A percentile compares a stretch with the other conserved stretches of the same genome.
Conservation (phyloP, 2,797 vertebrate genomes). For the Sebastes nivosus region DNA sequence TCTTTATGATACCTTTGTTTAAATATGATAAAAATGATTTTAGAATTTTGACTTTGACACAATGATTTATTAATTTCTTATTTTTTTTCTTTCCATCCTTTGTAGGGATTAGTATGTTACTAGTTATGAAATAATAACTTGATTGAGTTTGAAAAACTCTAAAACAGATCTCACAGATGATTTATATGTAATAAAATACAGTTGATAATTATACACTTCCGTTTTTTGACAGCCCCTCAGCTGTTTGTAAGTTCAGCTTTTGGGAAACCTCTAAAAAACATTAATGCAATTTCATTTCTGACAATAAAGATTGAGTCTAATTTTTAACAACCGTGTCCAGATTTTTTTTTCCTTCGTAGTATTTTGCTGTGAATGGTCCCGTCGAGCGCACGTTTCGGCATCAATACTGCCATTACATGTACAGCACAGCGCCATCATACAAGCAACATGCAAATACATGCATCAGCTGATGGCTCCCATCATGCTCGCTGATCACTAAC, state of each 20-base stretch:
- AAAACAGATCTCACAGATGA: background rate
- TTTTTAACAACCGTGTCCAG: constrained; percentile 38
- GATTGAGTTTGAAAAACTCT: constrained; percentile 1
- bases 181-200: constrained; percentile 18
- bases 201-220: background rate
- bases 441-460: constrained; percentile 52
- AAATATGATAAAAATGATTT: background rate
- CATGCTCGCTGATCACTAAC: constrained; percentile 75
- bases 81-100: background rate
- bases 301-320: constrained; percentile 63
- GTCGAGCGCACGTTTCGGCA: background rate
- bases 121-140: constrained; percentile 17
- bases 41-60: background rate
- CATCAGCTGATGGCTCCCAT: constrained; percentile 67
- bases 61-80: constrained; percentile 3
- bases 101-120: constrained; percentile 9
- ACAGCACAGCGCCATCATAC: constrained; percentile 8
- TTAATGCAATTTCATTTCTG: constrained; percentile 45
- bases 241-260: background rate
- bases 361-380: background rate
- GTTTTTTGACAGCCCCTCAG: background rate
- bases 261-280: constrained; percentile 18
- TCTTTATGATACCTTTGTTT: background rate
- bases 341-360: background rate
- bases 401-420: constrained; percentile 1